A percentile compares a stretch with the other conserved stretches of the same genome.
phyloP scores from a whole-genome alignment of 1,140 invertebrate genomes.

The Geopemphigus sp. region DNA sequence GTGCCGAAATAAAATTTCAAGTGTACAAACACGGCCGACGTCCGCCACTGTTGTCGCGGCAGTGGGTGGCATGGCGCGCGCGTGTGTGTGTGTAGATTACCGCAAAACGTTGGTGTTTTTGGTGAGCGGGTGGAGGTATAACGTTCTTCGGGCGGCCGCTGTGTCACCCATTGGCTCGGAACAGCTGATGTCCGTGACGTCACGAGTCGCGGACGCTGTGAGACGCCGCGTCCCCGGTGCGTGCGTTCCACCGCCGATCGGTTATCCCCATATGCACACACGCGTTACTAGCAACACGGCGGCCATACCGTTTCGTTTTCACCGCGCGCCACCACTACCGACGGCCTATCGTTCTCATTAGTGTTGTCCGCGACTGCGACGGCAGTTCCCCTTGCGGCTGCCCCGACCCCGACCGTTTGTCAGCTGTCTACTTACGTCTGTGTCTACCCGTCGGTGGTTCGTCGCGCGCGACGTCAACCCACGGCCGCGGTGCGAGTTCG shows the following conservation, averaged over 20 bases:
- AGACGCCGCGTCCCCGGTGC: not conserved
- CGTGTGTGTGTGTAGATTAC: not conserved
- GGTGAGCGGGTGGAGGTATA: not conserved
- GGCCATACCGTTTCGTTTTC: constrained; percentile 18
- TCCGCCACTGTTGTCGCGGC: not conserved
- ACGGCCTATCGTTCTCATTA: not conserved
- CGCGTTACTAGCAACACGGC: constrained; percentile 35
- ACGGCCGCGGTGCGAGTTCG: not conserved
- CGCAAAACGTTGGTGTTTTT: not conserved
- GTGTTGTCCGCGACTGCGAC: not conserved
- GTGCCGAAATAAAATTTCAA: not conserved
- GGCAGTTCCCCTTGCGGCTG: no score
- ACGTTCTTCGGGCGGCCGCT: not conserved
- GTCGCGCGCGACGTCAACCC: not conserved
- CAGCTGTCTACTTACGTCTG: not conserved
- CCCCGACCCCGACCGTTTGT: not conserved
- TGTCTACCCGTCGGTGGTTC: no score
- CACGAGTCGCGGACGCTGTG: constrained; percentile 19
- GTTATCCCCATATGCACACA: constrained; percentile 34
- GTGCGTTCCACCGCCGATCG: constrained; percentile 1
- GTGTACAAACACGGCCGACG: no score
- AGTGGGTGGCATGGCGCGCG: not conserved
- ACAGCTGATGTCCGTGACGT: constrained; percentile 43
- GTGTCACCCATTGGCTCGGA: not conserved
- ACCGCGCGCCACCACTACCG: not conserved